These are phyloP conservation scores for Varanus komodoensis DNA, from an alignment of 2,113 vertebrate species.

Conservation along the genomic window DNA sequence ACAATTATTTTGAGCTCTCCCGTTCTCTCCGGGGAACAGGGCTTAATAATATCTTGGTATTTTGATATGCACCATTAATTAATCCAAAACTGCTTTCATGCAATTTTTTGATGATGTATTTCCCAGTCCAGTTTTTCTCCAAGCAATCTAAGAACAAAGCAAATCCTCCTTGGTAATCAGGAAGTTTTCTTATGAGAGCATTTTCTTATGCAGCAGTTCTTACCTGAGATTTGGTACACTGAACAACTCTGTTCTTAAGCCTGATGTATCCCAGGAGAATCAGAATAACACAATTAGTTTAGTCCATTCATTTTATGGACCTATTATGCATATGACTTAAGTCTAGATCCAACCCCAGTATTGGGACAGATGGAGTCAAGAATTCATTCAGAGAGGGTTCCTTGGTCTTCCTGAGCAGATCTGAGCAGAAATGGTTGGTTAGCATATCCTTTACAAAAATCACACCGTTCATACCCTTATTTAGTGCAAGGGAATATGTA, in stretches of 20 bases:
- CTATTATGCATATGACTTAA: not conserved
- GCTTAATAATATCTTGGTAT: not conserved
- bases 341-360: not conserved
- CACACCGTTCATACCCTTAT: not conserved
- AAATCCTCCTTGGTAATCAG: not conserved
- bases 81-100: not conserved
- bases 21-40: not conserved
- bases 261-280: too few relatives aligned
- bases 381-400: not conserved
- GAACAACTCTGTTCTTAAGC: not conserved
- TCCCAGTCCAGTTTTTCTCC: constrained; percentile 3
- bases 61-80: constrained; percentile 19
- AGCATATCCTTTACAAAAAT: not conserved
- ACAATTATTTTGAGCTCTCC: not conserved
- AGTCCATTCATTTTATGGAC: not conserved
- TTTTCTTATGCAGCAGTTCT: not conserved
- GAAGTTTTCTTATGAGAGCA: not conserved
- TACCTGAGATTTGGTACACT: not conserved
- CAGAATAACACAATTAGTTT: too few relatives aligned
- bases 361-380: not conserved
- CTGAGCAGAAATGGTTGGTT: not conserved
- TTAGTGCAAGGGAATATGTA: not conserved
- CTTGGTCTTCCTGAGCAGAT: not conserved
- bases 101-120: constrained; percentile 20
- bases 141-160: not conserved